Conservation (phyloP, 1,140 invertebrate genomes). For the Zaprionus inermis region DNA sequence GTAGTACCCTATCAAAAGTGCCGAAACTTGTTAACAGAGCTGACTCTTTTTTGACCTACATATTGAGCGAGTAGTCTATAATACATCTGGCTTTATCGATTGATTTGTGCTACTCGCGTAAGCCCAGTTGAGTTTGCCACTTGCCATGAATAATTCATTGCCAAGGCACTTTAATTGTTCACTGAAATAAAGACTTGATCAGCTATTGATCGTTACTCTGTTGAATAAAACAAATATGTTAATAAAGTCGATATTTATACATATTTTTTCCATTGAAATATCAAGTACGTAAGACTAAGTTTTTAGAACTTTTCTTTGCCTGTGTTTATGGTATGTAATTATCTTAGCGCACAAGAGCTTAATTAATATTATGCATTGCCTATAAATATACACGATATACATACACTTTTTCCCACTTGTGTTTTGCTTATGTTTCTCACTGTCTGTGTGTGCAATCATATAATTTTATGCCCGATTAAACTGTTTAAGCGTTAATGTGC, state of each 20-base stretch:
- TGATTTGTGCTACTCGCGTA: too few relatives aligned
- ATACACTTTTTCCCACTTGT: slow-evolving; percentile 39
- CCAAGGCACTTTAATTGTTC: background rate
- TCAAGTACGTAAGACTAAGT: background rate
- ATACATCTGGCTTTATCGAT: background rate
- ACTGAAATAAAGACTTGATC: background rate
- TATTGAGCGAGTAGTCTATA: background rate
- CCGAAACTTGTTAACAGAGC: slow-evolving; percentile 5
- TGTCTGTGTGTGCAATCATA: slow-evolving; percentile 55
- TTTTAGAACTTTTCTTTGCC: background rate
- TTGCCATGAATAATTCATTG: slow-evolving; percentile 4
- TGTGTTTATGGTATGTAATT: background rate
- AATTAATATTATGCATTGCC: slow-evolving; percentile 5
- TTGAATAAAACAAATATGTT: slow-evolving; percentile 17
- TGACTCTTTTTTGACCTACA: slow-evolving; percentile 13
- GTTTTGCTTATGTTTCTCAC: slow-evolving; percentile 37
- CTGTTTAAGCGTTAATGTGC: slow-evolving; percentile 53
- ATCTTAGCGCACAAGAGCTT: background rate
- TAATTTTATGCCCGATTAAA: slow-evolving; percentile 76
- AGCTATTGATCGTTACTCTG: background rate
- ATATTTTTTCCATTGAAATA: background rate
- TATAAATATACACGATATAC: slow-evolving; percentile 8
- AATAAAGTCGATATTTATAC: background rate
- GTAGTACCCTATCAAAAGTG: slow-evolving; percentile 3
- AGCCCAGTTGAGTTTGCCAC: background rate